Base-by-base conservation (phyloP, 2,888 invertebrate species). In the Diaphora mendica region DNA sequence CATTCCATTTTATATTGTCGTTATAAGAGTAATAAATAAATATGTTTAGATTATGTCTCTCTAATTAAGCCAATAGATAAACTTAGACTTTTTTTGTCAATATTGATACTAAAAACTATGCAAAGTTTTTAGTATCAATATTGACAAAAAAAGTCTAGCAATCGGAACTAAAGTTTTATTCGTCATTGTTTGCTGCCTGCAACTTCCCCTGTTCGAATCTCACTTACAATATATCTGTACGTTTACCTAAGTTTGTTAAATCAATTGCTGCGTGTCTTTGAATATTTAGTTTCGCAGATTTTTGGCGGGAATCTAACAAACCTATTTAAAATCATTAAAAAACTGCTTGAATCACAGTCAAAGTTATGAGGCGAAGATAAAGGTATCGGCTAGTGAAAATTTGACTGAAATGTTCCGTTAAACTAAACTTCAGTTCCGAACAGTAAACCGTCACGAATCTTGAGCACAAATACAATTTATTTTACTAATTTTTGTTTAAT, bases 1-100 rank as follows among this genome's bases (percentile, higher is more conserved):
- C 92, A 92, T 92, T 92, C 92, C 92, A 87, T 78, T 83, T 79
- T 85, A 83, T 88, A 83, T 86, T 69, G 65, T 79, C 73, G n/a
- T 55, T 39, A 64, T 68, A 64, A 59, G 39, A 39, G 9, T 62
- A 26, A 35, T 68, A 62, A 33, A 42, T 67, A 30, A 51, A 39
- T 35, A 30, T 33, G 35, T 68, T 35, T 64, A 72, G 48, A 30
- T 30, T 44, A 64, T 62, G 72, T 64, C 68, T 68, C 68, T 71
- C 71, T 71, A 55, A 26, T 51, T 20, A 55, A 69, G 55, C 55
- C 26, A 17, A 30, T 30, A 62, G 62, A 62, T 17, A n/a, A 3
- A 30, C 15, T 5, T 26, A 26, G 0, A 62, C 59, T 62, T 62
- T 30, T 30, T 26, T 15, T 11, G 59, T 26, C 13, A 59, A 59